Percentiles rank a stretch among this genome's conserved stretches.
Conservation (phyloP, 2,888 invertebrate genomes). For the Dromius quadrimaculatus region DNA sequence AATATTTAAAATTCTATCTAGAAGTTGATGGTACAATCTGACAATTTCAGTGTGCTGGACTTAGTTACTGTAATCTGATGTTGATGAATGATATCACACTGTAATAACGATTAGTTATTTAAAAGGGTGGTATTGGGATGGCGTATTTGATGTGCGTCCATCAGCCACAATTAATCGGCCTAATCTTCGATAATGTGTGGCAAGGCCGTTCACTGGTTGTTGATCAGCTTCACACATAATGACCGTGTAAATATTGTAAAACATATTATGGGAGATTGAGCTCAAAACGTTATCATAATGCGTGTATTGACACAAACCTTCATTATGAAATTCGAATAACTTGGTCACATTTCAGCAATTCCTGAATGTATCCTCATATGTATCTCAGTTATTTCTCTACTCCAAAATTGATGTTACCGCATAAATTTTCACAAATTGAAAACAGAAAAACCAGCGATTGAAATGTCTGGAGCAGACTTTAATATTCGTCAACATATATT, state of each 20-base stretch:
- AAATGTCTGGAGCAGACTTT: constrained; percentile 42
- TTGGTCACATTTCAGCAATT: background rate
- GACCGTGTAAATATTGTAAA: constrained; percentile 33
- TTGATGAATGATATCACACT: background rate
- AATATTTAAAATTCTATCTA: constrained; percentile 13
- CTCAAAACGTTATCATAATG: constrained; percentile 39
- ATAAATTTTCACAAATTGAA: constrained; percentile 34
- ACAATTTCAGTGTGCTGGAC: background rate
- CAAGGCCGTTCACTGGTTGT: background rate
- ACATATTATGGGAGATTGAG: constrained; percentile 11
- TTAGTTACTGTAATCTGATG: background rate
- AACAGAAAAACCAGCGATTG: constrained; percentile 31
- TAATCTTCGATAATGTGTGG: constrained; percentile 39
- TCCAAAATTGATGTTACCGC: constrained; percentile 33
- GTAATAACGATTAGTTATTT: background rate
- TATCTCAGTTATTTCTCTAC: no score
- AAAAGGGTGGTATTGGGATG: constrained; percentile 4
- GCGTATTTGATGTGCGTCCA: constrained; percentile 8
- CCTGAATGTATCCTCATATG: background rate
- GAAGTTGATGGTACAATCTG: background rate
- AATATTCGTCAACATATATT: constrained; percentile 43
- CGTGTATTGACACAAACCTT: background rate
- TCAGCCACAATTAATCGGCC: constrained; percentile 31
- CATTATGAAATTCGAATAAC: constrained; percentile 12
- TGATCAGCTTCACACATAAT: constrained; percentile 11